Evolutionary conservation across 1,140 invertebrate genomes (phyloP), one percentile per base, ranked within the genome.

Genomic region (Drosophila oshimai): DNA sequence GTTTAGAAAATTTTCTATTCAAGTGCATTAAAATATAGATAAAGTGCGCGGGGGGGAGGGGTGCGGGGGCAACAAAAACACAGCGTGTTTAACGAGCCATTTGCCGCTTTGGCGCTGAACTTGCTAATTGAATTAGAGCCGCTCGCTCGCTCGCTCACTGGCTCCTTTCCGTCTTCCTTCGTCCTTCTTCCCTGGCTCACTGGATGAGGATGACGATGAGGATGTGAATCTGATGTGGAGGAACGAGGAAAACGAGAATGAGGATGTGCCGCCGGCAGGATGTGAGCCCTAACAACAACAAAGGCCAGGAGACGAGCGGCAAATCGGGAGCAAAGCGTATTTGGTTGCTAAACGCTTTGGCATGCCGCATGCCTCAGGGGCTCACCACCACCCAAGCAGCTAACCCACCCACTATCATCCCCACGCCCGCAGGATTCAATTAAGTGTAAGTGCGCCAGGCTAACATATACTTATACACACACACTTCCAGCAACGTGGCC

Each of bases 31-130:
- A 28, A 2, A 28, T 10, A 29, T 12, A 31, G 26, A 12, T 22
- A 5, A 13, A 26, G 34, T 6, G 29, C 1, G 26, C 7, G 31
- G 15, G 0, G 10, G 6, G 36, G 17, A 10, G 15, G 0, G 10
- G 6, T 37, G 17, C 12, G 20, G 6, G 22, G 28, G 39, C n/a
- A 42, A 50, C 45, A 72, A 77, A 83, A 69, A 77, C 75, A 86
- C 69, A 87, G 80, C 81, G 80, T 86, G 80, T 86, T 86, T 86
- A 86, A 86, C 81, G 80, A 86, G 80, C 81, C 80, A 86, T 86
- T 86, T 86, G 81, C 80, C 54, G 75, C 81, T 86, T 87, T 86
- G 81, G 80, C 81, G 76, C 72, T 86, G 81, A 86, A 86, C 75
- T 86, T 86, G 81, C 81, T 84, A 84, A 84, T 84, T 84, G 81